phyloP scores from a whole-genome alignment of 2,797 vertebrate species.

The Pipistrellus pygmaeus region DNA sequence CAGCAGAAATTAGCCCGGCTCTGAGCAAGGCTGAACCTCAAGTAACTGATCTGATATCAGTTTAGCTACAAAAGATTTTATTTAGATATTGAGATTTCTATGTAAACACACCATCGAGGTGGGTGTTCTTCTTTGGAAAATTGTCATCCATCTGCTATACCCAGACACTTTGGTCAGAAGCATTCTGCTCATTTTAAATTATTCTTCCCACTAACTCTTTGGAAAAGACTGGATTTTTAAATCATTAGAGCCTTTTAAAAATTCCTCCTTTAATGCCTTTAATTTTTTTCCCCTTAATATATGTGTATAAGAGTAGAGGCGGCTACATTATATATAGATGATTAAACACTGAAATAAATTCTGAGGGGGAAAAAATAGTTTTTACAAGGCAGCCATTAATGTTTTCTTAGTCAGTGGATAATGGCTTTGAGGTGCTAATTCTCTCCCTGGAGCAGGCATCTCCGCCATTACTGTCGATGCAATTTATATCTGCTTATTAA shows the following conservation, averaged over 20 bases:
- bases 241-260: neutral
- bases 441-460: neutral
- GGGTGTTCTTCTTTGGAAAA: neutral
- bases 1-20: neutral
- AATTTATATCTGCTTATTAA: conserved; percentile 29
- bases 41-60: neutral
- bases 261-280: neutral
- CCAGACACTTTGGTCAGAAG: neutral
- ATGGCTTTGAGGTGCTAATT: conserved; percentile 19
- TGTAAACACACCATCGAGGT: neutral
- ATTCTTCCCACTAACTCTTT: neutral
- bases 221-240: neutral
- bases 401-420: neutral
- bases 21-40: neutral
- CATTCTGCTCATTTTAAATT: conserved; percentile 1
- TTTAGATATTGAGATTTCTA: neutral
- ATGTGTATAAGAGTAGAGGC: neutral
- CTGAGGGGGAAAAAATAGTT: neutral
- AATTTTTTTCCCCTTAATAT: neutral
- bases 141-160: neutral
- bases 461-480: neutral
- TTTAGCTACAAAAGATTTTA: neutral
- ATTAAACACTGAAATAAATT: conserved; percentile 11
- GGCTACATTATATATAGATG: neutral
- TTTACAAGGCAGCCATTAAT: conserved; percentile 21